These are phyloP conservation scores for Calidris pugnax DNA, from an alignment of 2,113 vertebrate species.

Conservation along the genomic window DNA sequence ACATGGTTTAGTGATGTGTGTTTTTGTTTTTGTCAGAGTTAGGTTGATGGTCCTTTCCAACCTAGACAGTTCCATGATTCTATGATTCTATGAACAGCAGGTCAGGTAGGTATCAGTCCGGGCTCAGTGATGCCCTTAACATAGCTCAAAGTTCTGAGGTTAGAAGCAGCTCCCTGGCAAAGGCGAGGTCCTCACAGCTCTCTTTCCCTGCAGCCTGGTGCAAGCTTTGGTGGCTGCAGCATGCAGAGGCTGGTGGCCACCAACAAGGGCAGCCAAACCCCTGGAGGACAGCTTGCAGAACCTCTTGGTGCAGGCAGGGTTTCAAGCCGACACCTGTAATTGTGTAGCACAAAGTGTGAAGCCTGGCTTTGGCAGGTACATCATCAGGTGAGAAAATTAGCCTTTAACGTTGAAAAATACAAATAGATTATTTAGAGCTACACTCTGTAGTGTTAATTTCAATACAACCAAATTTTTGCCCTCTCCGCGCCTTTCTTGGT, in stretches of 20 bases:
- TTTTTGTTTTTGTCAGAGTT: no score
- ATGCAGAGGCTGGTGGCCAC: neutral
- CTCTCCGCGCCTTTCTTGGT: fast-evolving
- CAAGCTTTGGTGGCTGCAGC: fast-evolving
- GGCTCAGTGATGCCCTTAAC: neutral
- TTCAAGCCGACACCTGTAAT: neutral
- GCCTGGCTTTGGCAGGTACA: neutral
- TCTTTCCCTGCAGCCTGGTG: fast-evolving
- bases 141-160: neutral
- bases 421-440: neutral
- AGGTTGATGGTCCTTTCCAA: no score
- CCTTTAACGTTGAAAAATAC: neutral
- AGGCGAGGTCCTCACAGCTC: fast-evolving
- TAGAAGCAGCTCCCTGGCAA: neutral
- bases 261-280: no score
- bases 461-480: neutral
- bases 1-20: no score
- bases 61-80: no score
- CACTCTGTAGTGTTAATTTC: neutral
- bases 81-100: neutral
- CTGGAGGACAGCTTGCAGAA: neutral
- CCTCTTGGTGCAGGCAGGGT: neutral
- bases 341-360: neutral
- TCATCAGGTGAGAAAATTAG: neutral
- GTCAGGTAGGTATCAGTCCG: neutral